Conservation (phyloP, 2,113 vertebrate genomes). For the Lasiurus cinereus region DNA sequence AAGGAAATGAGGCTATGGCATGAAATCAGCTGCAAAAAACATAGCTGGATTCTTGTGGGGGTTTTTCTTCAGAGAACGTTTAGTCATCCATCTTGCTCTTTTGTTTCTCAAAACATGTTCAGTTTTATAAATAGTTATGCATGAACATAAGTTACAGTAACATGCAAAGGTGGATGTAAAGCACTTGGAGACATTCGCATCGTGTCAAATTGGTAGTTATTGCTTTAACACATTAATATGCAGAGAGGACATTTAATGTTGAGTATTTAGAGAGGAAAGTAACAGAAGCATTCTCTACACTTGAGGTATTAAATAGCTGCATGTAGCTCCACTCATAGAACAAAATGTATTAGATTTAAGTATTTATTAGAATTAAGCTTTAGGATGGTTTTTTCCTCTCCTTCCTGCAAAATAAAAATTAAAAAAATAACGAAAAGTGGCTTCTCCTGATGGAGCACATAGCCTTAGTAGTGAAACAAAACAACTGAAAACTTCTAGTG, state of each 20-base stretch:
- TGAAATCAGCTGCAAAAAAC: not conserved
- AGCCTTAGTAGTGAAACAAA: not conserved
- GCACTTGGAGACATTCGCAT: not conserved
- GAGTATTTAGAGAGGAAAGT: not conserved
- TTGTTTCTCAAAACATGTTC: conserved; percentile 42
- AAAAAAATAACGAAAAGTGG: not conserved
- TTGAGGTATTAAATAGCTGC: not conserved
- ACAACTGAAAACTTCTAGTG: not conserved
- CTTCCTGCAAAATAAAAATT: conserved; percentile 24
- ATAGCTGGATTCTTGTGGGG: not conserved
- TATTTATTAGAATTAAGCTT: conserved; percentile 66
- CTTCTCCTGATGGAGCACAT: not conserved
- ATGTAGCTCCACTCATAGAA: not conserved
- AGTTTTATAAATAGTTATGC: conserved; percentile 50
- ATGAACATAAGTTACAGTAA: conserved; percentile 31
- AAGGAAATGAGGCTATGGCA: not conserved
- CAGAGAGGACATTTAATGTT: not conserved
- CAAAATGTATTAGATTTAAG: conserved; percentile 4
- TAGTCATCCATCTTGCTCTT: not conserved
- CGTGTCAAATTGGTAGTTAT: conserved; percentile 25
- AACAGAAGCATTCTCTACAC: not conserved
- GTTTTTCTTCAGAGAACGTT: not conserved
- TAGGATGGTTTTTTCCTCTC: not conserved
- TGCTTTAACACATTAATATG: not conserved
- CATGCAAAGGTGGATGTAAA: conserved; percentile 36